These are phyloP conservation scores for Villa cingulata DNA, from an alignment of 2,888 invertebrate genomes.

Conservation along the genomic window DNA sequence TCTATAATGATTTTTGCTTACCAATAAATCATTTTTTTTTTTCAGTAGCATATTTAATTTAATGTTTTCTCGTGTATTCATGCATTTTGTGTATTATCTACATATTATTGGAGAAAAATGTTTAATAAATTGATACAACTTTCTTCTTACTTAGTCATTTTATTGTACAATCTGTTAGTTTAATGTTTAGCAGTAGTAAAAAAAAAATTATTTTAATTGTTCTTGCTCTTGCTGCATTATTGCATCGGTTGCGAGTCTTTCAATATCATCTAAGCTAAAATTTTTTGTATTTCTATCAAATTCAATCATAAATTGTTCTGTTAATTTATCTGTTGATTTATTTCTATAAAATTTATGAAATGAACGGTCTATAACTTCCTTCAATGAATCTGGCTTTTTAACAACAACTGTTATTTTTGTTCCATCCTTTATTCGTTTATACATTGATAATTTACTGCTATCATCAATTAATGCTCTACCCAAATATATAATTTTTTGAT, in stretches of 20 bases:
- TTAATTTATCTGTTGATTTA: constrained; percentile 42
- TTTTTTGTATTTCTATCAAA: constrained; percentile 29
- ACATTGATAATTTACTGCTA: constrained; percentile 47
- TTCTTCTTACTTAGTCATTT: too few relatives aligned
- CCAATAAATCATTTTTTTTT: too few relatives aligned
- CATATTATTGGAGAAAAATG: too few relatives aligned
- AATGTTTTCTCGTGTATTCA: too few relatives aligned
- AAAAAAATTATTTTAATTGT: background rate
- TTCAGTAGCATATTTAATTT: too few relatives aligned
- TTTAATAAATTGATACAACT: too few relatives aligned
- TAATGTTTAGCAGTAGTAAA: too few relatives aligned
- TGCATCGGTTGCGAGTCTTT: constrained; percentile 26
- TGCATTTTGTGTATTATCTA: too few relatives aligned
- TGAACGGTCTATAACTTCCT: constrained; percentile 43
- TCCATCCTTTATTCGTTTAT: constrained; percentile 60
- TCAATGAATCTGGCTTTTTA: constrained; percentile 50
- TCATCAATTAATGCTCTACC: constrained; percentile 61
- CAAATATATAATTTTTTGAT: constrained; percentile 56
- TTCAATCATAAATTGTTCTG: constrained; percentile 29
- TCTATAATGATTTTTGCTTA: too few relatives aligned
- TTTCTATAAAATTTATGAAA: constrained; percentile 47
- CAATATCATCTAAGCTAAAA: constrained; percentile 32
- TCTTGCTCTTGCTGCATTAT: background rate
- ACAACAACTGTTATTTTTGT: constrained; percentile 58
- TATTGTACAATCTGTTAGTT: too few relatives aligned